Conservation (phyloP, 2,113 vertebrate species). For the Chloroceryle aenea region DNA sequence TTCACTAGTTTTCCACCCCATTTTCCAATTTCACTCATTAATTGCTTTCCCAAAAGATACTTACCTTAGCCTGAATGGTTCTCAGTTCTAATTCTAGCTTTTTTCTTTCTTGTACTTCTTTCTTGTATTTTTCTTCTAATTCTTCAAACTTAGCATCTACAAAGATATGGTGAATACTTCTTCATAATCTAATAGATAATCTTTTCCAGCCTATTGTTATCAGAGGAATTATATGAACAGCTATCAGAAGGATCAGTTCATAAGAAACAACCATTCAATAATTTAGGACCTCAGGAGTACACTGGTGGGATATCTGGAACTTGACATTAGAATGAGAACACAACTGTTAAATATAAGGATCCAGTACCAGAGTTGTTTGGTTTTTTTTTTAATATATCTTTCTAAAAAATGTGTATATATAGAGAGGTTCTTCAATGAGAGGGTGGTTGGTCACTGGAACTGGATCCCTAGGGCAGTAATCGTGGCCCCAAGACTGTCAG, state of each 20-base stretch:
- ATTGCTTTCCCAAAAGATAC: neutral
- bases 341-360: neutral
- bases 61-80: constrained; percentile 83
- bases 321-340: neutral
- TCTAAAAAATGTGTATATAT: neutral
- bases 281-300: neutral
- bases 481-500: too few species aligned
- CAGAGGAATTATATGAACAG: neutral
- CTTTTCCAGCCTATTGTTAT: neutral
- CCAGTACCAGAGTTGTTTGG: neutral
- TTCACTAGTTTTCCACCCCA: neutral
- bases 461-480: neutral
- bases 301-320: neutral
- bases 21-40: neutral
- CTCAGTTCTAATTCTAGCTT: constrained; percentile 86
- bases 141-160: constrained; percentile 85
- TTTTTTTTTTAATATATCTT: neutral
- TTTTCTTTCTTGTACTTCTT: constrained; percentile 88
- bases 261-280: neutral
- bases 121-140: constrained; percentile 87
- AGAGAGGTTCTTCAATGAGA: neutral
- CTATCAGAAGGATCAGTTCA: neutral
- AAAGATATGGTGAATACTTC: neutral
- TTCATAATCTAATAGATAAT: neutral
- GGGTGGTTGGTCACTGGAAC: too few species aligned